Conservation (phyloP, 2,797 vertebrate species). For the Diglossa cyanea region DNA sequence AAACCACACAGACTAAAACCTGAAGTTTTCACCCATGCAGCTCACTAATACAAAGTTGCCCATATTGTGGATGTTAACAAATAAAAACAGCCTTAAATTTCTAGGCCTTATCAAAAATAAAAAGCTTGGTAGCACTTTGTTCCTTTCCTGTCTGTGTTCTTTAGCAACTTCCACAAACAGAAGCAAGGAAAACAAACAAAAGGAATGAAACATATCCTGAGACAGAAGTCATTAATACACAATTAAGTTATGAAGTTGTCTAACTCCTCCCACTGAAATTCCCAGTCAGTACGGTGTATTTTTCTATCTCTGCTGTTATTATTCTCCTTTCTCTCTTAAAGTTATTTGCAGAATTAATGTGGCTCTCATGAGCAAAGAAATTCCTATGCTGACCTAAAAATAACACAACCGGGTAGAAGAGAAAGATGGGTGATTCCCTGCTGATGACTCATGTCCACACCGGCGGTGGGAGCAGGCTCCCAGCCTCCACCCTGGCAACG, state of each 20-base stretch:
- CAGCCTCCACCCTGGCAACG: not conserved
- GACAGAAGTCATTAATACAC: not conserved
- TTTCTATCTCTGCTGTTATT: not conserved
- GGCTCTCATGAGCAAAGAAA: not conserved
- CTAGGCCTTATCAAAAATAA: not conserved
- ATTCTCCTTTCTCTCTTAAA: not conserved
- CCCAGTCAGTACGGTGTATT: accelerated
- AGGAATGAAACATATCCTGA: not conserved
- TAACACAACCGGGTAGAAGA: not conserved
- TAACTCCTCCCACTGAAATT: not conserved
- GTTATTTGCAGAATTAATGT: not conserved
- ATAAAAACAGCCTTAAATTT: not conserved
- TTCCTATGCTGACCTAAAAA: not conserved
- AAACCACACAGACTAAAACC: not conserved
- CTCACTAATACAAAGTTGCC: not conserved
- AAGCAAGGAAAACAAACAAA: not conserved
- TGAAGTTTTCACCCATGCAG: not conserved
- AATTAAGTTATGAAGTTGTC: not conserved
- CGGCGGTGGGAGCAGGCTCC: not conserved
- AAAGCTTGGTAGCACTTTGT: not conserved
- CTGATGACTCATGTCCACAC: not conserved
- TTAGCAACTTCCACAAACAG: not conserved
- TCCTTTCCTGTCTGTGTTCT: not conserved
- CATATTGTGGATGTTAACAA: not conserved
- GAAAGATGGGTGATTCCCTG: not conserved